These are phyloP conservation scores for Ectemnius continuus DNA, from an alignment of 2,888 invertebrate genomes.

Conservation along the genomic window DNA sequence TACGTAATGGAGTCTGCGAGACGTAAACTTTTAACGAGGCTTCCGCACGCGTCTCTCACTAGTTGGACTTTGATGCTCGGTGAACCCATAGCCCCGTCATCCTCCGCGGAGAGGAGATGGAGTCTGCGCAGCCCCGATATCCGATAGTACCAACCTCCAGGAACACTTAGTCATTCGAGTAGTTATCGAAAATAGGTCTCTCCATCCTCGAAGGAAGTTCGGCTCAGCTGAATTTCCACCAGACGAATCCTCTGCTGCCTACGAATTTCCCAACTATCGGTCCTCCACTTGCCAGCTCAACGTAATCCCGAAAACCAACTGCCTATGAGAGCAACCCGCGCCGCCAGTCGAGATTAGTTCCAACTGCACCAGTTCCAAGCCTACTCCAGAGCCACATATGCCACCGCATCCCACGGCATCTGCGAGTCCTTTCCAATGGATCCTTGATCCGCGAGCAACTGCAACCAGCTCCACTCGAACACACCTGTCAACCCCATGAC, in stretches of 20 bases:
- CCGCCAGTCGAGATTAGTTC: conserved; percentile 5
- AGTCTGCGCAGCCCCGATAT: no score
- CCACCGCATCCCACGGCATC: no score
- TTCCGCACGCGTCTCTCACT: no score
- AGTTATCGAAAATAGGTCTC: neutral
- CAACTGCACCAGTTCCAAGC: conserved; percentile 23
- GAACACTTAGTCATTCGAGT: neutral
- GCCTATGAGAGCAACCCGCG: conserved; percentile 23
- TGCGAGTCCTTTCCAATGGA: no score
- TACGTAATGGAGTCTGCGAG: no score
- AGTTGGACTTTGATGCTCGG: no score
- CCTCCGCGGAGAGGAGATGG: no score
- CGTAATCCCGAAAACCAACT: conserved; percentile 26
- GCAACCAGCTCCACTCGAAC: no score
- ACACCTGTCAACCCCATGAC: no score
- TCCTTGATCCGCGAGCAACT: no score
- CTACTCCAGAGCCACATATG: conserved; percentile 20
- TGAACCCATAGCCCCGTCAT: no score
- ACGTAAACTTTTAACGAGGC: conserved; percentile 5
- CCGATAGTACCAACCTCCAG: neutral
- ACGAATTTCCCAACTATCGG: neutral
- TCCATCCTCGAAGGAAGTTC: neutral
- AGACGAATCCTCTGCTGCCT: neutral
- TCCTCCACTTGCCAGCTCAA: conserved; percentile 11
- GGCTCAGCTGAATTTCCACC: conserved; percentile 12